Evolutionary conservation across 2,113 vertebrate genomes (phyloP).

Genomic region (Ammodytes marinus): DNA sequence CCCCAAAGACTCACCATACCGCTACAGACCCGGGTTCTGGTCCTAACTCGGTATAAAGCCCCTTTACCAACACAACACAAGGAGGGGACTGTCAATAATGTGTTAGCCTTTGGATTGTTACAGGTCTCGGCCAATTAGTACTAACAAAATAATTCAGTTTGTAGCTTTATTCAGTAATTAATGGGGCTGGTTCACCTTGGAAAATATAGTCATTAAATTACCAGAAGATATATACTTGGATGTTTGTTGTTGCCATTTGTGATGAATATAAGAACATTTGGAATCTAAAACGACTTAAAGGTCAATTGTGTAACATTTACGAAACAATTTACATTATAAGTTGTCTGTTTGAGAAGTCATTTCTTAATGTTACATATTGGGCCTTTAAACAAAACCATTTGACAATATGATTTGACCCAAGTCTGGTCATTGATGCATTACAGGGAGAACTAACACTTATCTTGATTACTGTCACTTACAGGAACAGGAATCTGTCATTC

Average conservation of each 20-base stretch:
- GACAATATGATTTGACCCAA: conserved; percentile 1
- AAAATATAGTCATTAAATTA: conserved; percentile 4
- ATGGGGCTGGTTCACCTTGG: conserved; percentile 10
- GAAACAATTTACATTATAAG: too few relatives aligned
- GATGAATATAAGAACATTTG: conserved; percentile 18
- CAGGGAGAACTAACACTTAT: neutral
- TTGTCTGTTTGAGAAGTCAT: too few relatives aligned
- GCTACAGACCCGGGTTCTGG: conserved; percentile 92
- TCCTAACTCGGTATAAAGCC: conserved; percentile 79
- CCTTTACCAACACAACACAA: neutral
- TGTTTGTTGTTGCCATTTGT: conserved; percentile 12
- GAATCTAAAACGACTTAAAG: conserved; percentile 8
- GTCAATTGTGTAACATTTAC: too few relatives aligned
- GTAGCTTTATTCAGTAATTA: conserved; percentile 27
- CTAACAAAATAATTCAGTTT: neutral
- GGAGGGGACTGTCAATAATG: conserved; percentile 3
- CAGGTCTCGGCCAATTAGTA: conserved; percentile 12
- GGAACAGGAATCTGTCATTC: conserved; percentile 17
- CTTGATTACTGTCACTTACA: neutral
- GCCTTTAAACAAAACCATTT: neutral
- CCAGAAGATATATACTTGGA: conserved; percentile 29
- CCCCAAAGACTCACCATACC: conserved; percentile 87
- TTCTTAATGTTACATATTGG: too few relatives aligned
- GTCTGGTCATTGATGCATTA: conserved; percentile 27
- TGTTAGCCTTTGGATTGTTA: conserved; percentile 21